These are phyloP conservation scores for Papilio machaon DNA, from an alignment of 1,140 invertebrate genomes.

Conservation along the genomic window DNA sequence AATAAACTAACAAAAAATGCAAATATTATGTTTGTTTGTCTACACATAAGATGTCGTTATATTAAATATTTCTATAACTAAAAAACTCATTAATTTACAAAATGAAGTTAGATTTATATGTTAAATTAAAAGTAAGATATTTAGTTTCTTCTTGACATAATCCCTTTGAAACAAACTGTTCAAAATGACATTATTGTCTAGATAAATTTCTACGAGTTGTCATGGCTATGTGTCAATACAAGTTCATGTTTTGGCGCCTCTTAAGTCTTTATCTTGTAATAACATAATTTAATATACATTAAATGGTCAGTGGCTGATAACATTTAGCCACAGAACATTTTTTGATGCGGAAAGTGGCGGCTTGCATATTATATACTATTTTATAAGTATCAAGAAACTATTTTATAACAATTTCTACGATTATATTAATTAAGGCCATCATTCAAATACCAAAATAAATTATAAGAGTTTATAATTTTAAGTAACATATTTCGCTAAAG, in stretches of 20 bases:
- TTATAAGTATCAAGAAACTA: no score
- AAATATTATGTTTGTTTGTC: no score
- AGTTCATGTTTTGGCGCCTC: slow-evolving; percentile 14
- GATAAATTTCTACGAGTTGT: slow-evolving; percentile 8
- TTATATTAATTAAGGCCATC: no score
- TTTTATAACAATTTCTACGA: no score
- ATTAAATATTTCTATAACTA: no score
- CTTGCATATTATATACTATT: no score
- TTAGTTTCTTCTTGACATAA: neutral
- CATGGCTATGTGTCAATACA: slow-evolving; percentile 20
- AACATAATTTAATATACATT: slow-evolving; percentile 24
- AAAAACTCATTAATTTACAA: no score
- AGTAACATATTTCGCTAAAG: neutral
- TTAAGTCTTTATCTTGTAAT: slow-evolving; percentile 28
- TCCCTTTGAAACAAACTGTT: neutral
- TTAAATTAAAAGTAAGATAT: no score
- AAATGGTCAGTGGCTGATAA: neutral
- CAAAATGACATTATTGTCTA: neutral
- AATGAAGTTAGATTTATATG: no score
- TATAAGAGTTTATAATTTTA: neutral
- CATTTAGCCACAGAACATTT: neutral
- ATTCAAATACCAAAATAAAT: neutral
- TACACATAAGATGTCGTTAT: no score
- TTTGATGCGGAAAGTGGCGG: no score
- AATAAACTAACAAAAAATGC: no score